These are phyloP conservation scores for Papilio polyxenes DNA, from an alignment of 1,140 invertebrate genomes.

Conservation along the genomic window DNA sequence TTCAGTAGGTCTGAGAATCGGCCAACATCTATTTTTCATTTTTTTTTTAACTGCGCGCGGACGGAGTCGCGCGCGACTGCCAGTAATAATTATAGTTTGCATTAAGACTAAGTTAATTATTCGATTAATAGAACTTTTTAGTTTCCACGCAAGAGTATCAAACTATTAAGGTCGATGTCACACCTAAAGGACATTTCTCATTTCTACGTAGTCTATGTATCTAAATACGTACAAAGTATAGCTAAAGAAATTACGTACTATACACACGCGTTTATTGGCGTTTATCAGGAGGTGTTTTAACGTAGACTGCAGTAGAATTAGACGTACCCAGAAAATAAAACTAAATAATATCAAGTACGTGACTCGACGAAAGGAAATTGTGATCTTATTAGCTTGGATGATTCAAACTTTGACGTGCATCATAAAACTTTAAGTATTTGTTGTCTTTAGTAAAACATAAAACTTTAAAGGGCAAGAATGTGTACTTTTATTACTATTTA, in stretches of 20 bases:
- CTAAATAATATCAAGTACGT: constrained; percentile 14
- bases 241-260: not conserved
- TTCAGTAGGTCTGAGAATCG: too few species aligned
- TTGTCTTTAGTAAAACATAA: not conserved
- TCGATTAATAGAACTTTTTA: too few species aligned
- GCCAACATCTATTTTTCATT: too few species aligned
- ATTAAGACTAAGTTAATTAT: too few species aligned
- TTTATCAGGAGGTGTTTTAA: not conserved
- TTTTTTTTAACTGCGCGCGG: too few species aligned
- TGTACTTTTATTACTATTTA: too few species aligned
- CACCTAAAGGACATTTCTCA: too few species aligned
- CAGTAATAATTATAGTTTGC: not conserved
- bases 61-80: too few species aligned
- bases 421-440: not conserved
- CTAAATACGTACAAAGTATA: too few species aligned
- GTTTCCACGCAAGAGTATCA: too few species aligned
- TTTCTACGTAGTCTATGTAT: too few species aligned
- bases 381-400: constrained; percentile 1
- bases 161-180: too few species aligned
- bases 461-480: constrained; percentile 6
- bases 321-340: not conserved
- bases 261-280: not conserved
- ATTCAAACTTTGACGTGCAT: not conserved
- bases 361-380: not conserved
- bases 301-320: not conserved